Base-by-base conservation (phyloP, 2,888 invertebrate species). In the Dasypolia templi region DNA sequence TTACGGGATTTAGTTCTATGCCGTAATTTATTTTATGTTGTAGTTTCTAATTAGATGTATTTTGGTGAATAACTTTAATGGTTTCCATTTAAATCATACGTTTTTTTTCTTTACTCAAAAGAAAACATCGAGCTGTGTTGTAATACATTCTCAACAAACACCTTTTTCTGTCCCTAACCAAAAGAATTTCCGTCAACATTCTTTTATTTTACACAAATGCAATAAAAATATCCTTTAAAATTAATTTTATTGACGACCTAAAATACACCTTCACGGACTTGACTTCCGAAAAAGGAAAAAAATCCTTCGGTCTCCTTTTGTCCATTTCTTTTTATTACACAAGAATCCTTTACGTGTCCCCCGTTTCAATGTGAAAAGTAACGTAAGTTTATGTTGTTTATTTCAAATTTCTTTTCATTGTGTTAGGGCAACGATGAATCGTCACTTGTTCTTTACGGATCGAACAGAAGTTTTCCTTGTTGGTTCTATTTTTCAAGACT, bases 381-480 rank as follows among this genome's bases (percentile, higher is more conserved):
- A 64, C 68, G 49, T 44, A 29, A 68, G 59, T 76, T 76, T 79
- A 69, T 39, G 59, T 76, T 79, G 29, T 68, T 69, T 61, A 61
- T 49, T 65, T 76, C 44, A 79, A 79, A 79, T 76, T 55, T 51
- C n/a, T 65, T 67, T 82, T 39, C 77, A 69, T 69, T 69, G 77
- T 82, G 51, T 39, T 17, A 39, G 39, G 11, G 11, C 46, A 63
- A 65, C 77, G 75, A 82, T 55, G n/a, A 77, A 59, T 49, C 64
- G 53, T 76, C n/a, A 22, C n/a, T 72, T 73, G 55, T 78, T 67
- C 58, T 22, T 58, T 61, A 59, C 49, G 26, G 17, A n/a, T 44
- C 7, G 44, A 56, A 53, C 55, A 14, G 55, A 81, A 75, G 56
- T 49, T 67, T 80, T 64, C 39, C 59, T 64, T 61, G 53, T 64